Evolutionary conservation across 2,797 vertebrate species (phyloP), one percentile per base, ranked within the genome.

Genomic region (Pristis pectinata): DNA sequence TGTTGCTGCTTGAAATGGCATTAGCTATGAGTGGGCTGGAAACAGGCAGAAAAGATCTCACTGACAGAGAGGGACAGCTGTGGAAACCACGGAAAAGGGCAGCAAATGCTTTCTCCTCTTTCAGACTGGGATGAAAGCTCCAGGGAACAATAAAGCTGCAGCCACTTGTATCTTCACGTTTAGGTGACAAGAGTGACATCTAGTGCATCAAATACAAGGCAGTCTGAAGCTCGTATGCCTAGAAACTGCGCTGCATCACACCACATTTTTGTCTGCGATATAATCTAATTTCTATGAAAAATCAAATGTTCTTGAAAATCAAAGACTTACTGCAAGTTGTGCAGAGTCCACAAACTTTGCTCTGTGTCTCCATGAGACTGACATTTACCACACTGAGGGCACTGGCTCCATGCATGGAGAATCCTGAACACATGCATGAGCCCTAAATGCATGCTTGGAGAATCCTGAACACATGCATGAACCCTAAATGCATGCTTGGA

Each of bases 121-220:
- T 34, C 92, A 34, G 13, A 27, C 92, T 34, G 37, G 6, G 49
- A 44, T 72, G 41, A 4, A 70, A 70, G 19, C 89, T 92, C 34
- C 0, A 27, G 61, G 37, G 17, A 70, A 74, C 70, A 93, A 93
- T 49, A 72, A 30, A 49, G 44, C 44, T 92, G n/a, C 3, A 44
- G 34, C 8, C 0, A 41, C 5, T 13, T 6, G 0, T 30, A 13
- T 27, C 7, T 8, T 53, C 27, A 2, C 41, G 34, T 74, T 94
- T 56, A 34, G 11, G 13, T 56, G 34, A 92, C 92, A 94, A 94
- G 37, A 76, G 92, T 94, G 92, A 94, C 92, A 92, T 76, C 92
- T 94, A 94, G 92, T 76, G 92, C 70, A 94, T 76, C 27, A 56
- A 56, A 56, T n/a, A n/a, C 44, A 53, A 15, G 41, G 70, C 41